phyloP scores from a whole-genome alignment of 2,888 invertebrate genomes.

The Ophioninae sp. region DNA sequence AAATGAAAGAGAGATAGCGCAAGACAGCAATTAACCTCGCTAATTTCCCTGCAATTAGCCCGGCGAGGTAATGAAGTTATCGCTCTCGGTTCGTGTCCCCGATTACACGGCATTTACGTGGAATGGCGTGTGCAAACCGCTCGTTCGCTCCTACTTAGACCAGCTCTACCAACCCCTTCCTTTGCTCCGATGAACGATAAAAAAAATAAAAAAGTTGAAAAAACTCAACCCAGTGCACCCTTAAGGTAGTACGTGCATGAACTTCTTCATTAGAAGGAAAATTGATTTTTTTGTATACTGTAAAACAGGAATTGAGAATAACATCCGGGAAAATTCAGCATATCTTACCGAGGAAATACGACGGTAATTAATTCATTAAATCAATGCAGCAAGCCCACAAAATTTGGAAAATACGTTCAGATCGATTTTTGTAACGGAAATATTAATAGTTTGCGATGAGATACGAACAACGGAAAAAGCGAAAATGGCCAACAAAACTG shows the following conservation, averaged over 20 bases:
- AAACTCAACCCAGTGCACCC: constrained; percentile 46
- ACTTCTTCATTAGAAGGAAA: too few relatives aligned
- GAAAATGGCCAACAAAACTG: too few relatives aligned
- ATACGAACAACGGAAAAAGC: too few relatives aligned
- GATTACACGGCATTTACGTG: constrained; percentile 76
- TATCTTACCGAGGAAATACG: too few relatives aligned
- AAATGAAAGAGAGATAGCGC: constrained; percentile 45
- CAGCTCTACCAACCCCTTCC: constrained; percentile 25
- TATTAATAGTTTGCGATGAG: too few relatives aligned
- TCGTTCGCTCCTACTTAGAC: constrained; percentile 17
- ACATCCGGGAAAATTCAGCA: too few relatives aligned
- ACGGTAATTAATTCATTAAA: too few relatives aligned
- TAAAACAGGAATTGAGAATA: too few relatives aligned
- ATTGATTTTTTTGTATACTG: too few relatives aligned
- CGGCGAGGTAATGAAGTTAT: constrained; percentile 75
- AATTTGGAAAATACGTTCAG: too few relatives aligned
- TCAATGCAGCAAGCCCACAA: too few relatives aligned
- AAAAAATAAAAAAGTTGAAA: constrained; percentile 35
- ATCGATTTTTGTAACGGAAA: too few relatives aligned
- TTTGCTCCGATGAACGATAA: constrained; percentile 37
- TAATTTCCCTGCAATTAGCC: constrained; percentile 75
- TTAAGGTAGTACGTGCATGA: constrained; percentile 25
- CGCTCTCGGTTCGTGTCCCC: constrained; percentile 73
- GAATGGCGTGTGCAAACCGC: constrained; percentile 69
- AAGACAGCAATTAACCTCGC: constrained; percentile 72